Evolutionary conservation across 1,140 invertebrate species (phyloP).

Genomic region (Ips nitidus): DNA sequence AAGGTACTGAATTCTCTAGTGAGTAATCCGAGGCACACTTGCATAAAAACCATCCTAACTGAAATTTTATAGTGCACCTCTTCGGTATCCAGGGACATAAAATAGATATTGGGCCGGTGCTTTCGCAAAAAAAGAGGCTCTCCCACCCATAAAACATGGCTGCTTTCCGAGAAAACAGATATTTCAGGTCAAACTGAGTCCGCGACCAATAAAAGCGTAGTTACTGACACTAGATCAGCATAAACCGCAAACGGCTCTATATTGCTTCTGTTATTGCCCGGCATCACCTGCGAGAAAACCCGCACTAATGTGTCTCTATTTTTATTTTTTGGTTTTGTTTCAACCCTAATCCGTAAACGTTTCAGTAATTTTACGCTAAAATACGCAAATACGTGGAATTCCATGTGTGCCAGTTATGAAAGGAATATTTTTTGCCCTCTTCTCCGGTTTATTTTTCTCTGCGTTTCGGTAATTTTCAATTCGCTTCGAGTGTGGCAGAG

Average conservation of each 20-base stretch:
- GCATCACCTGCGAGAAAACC: not conserved
- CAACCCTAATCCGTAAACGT: not conserved
- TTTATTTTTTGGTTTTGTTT: not conserved
- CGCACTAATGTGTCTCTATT: too few relatives aligned
- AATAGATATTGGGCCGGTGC: conserved; percentile 26
- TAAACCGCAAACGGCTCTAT: conserved; percentile 10
- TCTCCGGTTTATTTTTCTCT: not conserved
- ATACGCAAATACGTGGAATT: not conserved
- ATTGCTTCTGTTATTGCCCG: conserved; percentile 4
- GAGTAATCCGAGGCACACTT: too few relatives aligned
- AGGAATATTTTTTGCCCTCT: not conserved
- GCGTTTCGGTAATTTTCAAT: conserved; percentile 21
- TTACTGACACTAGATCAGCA: conserved; percentile 17
- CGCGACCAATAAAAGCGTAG: conserved; percentile 20
- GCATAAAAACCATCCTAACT: too few relatives aligned
- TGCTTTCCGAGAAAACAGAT: conserved; percentile 17
- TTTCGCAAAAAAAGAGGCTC: conserved; percentile 14
- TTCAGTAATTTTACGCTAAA: not conserved
- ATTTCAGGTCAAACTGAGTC: conserved; percentile 25
- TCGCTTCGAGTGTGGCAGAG: conserved; percentile 19
- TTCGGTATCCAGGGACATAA: conserved; percentile 27
- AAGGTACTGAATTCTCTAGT: too few relatives aligned
- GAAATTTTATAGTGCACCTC: not conserved
- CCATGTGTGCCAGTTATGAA: not conserved
- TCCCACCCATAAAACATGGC: conserved; percentile 14